Evolutionary conservation across 2,797 vertebrate genomes (phyloP).

Genomic region (Halcyon smyrnensis): DNA sequence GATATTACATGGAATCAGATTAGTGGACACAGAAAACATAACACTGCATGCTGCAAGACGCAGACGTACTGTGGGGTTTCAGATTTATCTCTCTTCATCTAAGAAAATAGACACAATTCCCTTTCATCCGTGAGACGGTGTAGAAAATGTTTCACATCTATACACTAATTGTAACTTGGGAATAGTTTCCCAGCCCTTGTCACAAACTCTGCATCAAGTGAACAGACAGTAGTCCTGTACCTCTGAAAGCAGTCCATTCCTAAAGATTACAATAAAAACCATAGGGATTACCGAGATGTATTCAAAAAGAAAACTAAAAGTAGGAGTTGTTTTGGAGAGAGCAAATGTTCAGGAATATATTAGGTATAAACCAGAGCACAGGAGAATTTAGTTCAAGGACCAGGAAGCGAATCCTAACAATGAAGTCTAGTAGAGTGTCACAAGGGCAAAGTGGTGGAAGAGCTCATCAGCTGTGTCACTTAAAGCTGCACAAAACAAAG

Average conservation of each 20-base stretch:
- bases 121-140: not conserved
- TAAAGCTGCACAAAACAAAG: slow-evolving; percentile 53
- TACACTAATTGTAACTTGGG: not conserved
- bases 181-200: not conserved
- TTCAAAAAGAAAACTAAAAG: not conserved
- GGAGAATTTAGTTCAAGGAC: not conserved
- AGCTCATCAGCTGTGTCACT: slow-evolving; percentile 24
- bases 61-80: not conserved
- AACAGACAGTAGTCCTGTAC: not conserved
- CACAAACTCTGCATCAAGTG: not conserved
- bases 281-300: not conserved
- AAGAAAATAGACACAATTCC: not conserved
- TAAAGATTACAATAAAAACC: not conserved
- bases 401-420: not conserved
- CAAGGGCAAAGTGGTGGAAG: not conserved
- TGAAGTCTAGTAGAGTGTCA: not conserved
- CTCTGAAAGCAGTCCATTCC: not conserved
- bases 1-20: not conserved
- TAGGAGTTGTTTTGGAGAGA: not conserved
- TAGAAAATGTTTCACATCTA: not conserved
- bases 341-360: not conserved
- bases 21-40: not conserved
- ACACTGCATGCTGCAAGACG: not conserved
- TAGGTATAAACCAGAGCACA: not conserved
- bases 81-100: not conserved